These are phyloP conservation scores for Philhelius pedissequus DNA, from an alignment of 2,888 invertebrate species.

Conservation along the genomic window DNA sequence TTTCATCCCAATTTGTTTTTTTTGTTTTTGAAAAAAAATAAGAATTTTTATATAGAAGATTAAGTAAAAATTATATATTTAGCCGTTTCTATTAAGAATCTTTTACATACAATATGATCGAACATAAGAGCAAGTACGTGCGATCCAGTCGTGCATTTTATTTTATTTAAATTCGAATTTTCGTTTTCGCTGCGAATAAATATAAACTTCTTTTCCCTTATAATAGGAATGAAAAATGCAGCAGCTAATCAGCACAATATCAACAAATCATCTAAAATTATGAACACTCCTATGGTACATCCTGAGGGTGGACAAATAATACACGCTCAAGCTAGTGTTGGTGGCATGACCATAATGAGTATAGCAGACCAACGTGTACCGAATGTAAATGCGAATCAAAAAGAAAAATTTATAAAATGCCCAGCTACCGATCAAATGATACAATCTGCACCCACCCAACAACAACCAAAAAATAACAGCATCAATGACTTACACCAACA, in stretches of 20 bases:
- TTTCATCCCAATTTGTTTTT: too few species aligned
- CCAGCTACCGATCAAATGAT: constrained; percentile 48
- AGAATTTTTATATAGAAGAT: too few species aligned
- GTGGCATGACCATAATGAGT: constrained; percentile 36
- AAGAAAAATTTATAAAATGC: constrained; percentile 51
- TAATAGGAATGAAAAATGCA: constrained; percentile 71
- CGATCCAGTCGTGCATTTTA: too few species aligned
- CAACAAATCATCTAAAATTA: constrained; percentile 44
- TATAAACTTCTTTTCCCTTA: neutral
- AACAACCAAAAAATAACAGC: constrained; percentile 53
- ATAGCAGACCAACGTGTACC: constrained; percentile 35
- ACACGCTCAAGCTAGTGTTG: neutral
- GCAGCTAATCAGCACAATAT: constrained; percentile 62
- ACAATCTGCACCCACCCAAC: constrained; percentile 63
- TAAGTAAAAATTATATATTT: too few species aligned
- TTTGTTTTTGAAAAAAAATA: too few species aligned
- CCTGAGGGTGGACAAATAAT: constrained; percentile 25
- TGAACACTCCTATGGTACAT: neutral
- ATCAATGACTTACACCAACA: constrained; percentile 65
- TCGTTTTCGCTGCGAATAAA: neutral
- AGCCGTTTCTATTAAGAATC: too few species aligned
- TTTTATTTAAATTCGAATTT: neutral
- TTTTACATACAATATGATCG: too few species aligned
- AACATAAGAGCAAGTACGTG: too few species aligned
- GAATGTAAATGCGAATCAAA: constrained; percentile 29